Evolutionary conservation across 2,797 vertebrate genomes (phyloP), one percentile per base, ranked within the genome.

Genomic region (Alcedo atthis): DNA sequence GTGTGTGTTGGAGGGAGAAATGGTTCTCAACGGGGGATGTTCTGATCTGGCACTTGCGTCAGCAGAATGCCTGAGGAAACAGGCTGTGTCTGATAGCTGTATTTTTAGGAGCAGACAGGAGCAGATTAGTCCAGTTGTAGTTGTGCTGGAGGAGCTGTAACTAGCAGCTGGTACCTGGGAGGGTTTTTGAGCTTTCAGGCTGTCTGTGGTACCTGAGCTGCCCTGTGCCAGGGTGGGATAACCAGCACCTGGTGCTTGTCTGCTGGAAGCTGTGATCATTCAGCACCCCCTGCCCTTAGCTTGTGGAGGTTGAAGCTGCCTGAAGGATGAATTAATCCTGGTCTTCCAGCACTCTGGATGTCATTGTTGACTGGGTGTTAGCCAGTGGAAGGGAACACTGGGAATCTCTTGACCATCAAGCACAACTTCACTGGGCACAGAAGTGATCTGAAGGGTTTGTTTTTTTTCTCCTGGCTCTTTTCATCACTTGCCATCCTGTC

Each of bases 21-120:
- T 76, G 40, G 33, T 75, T 26, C 28, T 90, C 59, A 58, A 54
- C 30, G 59, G 42, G 45, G 15, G 42, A 48, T 58, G 81, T 74
- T 92, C 77, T 85, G 45, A 30, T 92, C 70, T 86, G 37, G 53
- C 21, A 6, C 28, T 81, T 84, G 53, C 3, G 9, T 91, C 81
- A 79, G 81, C 83, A 54, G 25, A 89, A 51, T 24, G 69, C 62
- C 85, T 35, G 70, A 83, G 90, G 49, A 89, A 69, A 64, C 58
- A 59, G 70, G 33, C 57, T 75, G 74, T 63, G 79, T 75, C 61
- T 70, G 48, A 19, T 19, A 24, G 53, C 24, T 84, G 59, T 69
- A 19, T 77, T 92, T 91, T 90, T 76, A 87, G 89, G 82, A 77
- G 81, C 61, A 45, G 48, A 49, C 49, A 21, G n/a, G 86, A 75